Evolutionary conservation across 2,888 invertebrate genomes (phyloP).

Genomic region (Mythimna impura): DNA sequence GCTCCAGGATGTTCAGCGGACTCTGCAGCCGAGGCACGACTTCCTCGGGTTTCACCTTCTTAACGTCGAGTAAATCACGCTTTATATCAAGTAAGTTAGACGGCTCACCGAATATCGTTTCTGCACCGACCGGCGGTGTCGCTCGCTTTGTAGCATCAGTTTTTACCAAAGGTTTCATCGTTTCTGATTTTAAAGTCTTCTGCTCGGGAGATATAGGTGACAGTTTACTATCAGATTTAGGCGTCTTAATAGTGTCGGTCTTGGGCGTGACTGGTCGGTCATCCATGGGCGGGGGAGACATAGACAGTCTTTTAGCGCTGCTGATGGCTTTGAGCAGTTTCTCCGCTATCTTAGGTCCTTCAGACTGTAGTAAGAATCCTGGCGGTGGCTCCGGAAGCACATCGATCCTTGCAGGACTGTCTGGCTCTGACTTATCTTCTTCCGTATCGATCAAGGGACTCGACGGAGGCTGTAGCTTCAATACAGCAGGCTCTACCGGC

Average conservation of each 20-base stretch:
- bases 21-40: slow-evolving; percentile 80
- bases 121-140: slow-evolving; percentile 73
- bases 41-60: slow-evolving; percentile 82
- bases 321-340: slow-evolving; percentile 91
- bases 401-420: slow-evolving; percentile 87
- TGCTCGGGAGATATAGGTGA: slow-evolving; percentile 74
- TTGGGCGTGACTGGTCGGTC: slow-evolving; percentile 79
- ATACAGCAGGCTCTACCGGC: slow-evolving; percentile 65
- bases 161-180: slow-evolving; percentile 72
- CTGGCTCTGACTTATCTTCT: slow-evolving; percentile 88
- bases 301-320: slow-evolving; percentile 89
- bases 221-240: slow-evolving; percentile 71
- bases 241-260: slow-evolving; percentile 74
- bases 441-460: slow-evolving; percentile 87
- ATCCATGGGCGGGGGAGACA: slow-evolving; percentile 85
- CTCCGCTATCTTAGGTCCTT: slow-evolving; percentile 91
- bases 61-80: slow-evolving; percentile 79
- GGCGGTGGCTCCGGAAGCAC: slow-evolving; percentile 88
- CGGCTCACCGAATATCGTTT: slow-evolving; percentile 85
- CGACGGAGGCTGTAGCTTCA: slow-evolving; percentile 80
- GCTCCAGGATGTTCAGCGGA: slow-evolving; percentile 82
- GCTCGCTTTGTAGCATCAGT: slow-evolving; percentile 76
- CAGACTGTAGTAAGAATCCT: slow-evolving; percentile 85
- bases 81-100: slow-evolving; percentile 81
- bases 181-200: slow-evolving; percentile 69